phyloP scores from a whole-genome alignment of 2,113 vertebrate species.

The Tenebrosternarchus preto region DNA sequence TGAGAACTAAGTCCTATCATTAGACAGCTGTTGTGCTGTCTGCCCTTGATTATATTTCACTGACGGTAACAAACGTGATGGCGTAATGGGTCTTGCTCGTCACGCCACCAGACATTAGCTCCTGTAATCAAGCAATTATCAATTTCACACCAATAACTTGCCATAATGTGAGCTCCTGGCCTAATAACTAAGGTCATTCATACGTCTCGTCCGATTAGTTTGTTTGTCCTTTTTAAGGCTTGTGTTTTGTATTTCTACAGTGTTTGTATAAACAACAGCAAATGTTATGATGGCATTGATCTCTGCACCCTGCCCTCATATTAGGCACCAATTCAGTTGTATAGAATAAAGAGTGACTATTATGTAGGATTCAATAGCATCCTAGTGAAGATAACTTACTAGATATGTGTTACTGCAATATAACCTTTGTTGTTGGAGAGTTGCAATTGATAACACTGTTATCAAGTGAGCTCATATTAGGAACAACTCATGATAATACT shows the following conservation, averaged over 20 bases:
- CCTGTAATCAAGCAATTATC: constrained; percentile 54
- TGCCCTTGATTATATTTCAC: constrained; percentile 53
- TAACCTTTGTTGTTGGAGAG: neutral
- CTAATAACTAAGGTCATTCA: constrained; percentile 50
- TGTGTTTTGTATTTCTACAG: constrained; percentile 45
- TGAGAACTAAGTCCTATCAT: constrained; percentile 39
- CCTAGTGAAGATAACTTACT: too few relatives aligned
- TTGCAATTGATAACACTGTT: neutral
- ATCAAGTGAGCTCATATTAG: neutral
- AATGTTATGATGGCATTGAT: constrained; percentile 37
- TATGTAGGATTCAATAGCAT: neutral
- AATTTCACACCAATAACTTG: constrained; percentile 56
- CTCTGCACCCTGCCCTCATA: neutral
- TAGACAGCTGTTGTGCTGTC: constrained; percentile 45
- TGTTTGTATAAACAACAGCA: constrained; percentile 45
- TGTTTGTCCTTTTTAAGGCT: constrained; percentile 57
- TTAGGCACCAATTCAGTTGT: neutral
- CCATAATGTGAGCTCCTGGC: constrained; percentile 50
- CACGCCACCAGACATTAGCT: constrained; percentile 55
- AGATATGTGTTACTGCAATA: neutral
- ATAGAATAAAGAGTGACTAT: constrained; percentile 13
- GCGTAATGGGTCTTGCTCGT: constrained; percentile 50
- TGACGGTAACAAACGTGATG: constrained; percentile 43
- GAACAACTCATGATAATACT: too few relatives aligned
- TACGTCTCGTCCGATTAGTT: constrained; percentile 47